Evolutionary conservation across 2,888 invertebrate genomes (phyloP).

Genomic region (Orthosia gracilis): DNA sequence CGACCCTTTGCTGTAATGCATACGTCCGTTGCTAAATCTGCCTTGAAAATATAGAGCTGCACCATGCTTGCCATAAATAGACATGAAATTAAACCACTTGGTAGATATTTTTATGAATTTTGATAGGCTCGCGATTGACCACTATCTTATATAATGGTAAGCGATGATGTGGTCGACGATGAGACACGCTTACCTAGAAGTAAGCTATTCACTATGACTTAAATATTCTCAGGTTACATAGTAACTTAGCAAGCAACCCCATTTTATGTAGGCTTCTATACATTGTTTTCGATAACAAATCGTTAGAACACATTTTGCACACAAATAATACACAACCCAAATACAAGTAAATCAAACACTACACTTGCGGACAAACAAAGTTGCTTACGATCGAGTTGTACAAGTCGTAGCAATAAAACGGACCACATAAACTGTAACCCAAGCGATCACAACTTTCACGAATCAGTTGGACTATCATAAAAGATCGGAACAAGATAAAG

Average conservation of each 20-base stretch:
- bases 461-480: conserved; percentile 67
- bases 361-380: conserved; percentile 46
- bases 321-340: conserved; percentile 15
- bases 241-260: not conserved
- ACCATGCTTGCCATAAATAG: too few relatives aligned
- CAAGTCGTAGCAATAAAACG: conserved; percentile 62
- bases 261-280: not conserved
- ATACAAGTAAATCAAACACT: conserved; percentile 20
- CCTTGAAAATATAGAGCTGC: too few relatives aligned
- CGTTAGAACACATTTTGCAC: not conserved
- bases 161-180: too few relatives aligned
- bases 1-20: too few relatives aligned
- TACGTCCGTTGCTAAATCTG: too few relatives aligned
- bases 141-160: too few relatives aligned
- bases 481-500: conserved; percentile 57
- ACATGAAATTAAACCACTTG: too few relatives aligned
- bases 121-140: too few relatives aligned
- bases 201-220: too few relatives aligned
- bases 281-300: conserved; percentile 1
- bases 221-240: too few relatives aligned
- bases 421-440: conserved; percentile 53
- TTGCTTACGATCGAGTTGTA: conserved; percentile 46
- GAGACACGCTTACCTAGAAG: too few relatives aligned
- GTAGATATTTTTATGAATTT: too few relatives aligned
- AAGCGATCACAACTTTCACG: conserved; percentile 58